Percentiles rank a stretch among this genome's conserved stretches.
Evolutionary conservation across 2,888 invertebrate species (phyloP).

Genomic region (Tinea pellionella): DNA sequence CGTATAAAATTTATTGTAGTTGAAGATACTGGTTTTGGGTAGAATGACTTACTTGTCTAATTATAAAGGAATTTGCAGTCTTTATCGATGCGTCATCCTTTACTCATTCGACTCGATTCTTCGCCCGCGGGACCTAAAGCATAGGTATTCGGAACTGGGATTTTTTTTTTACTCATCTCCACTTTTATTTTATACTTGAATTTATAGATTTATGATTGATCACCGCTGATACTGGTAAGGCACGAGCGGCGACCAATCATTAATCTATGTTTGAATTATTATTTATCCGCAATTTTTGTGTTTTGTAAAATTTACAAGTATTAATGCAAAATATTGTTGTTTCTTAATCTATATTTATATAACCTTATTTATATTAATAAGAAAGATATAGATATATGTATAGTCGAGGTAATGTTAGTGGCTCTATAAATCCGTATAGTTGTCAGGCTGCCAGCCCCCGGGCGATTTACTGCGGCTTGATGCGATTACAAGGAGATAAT

Average conservation of each 20-base stretch:
- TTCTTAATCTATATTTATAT: too few species aligned
- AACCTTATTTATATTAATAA: not conserved
- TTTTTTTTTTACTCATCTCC: not conserved
- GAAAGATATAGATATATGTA: not conserved
- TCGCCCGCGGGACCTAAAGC: not conserved
- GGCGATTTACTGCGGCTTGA: slow-evolving; percentile 14
- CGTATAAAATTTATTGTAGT: too few species aligned
- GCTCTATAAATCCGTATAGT: slow-evolving; percentile 6
- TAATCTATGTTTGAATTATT: too few species aligned
- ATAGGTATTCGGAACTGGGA: not conserved
- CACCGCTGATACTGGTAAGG: too few species aligned
- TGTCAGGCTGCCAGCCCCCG: slow-evolving; percentile 9
- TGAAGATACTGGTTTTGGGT: not conserved
- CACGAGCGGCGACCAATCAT: too few species aligned
- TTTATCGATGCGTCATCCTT: slow-evolving; percentile 30
- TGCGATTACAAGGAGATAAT: slow-evolving; percentile 9
- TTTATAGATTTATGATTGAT: too few species aligned
- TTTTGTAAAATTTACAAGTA: too few species aligned
- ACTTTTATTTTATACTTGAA: not conserved
- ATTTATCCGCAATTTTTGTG: too few species aligned
- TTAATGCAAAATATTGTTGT: too few species aligned
- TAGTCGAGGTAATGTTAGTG: not conserved
- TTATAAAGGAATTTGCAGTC: slow-evolving; percentile 35
- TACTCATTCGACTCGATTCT: slow-evolving; percentile 29
- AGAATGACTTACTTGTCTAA: slow-evolving; percentile 23